Conservation (phyloP, 2,797 vertebrate genomes). For the Amazona ochrocephala region DNA sequence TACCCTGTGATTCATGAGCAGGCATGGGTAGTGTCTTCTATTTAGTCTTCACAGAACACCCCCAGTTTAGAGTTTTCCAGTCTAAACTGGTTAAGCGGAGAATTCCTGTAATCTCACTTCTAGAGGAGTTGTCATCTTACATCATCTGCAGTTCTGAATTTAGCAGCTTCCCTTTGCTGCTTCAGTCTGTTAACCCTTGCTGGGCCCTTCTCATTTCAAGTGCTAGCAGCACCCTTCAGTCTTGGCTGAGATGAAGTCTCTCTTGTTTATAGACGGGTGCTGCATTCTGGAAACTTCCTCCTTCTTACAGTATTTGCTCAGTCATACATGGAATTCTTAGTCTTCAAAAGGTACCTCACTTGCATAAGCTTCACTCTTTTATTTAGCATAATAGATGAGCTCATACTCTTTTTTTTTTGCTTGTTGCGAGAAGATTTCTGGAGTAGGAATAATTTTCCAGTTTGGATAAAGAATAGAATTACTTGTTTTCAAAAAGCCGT, state of each 20-base stretch:
- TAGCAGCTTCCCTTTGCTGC: neutral
- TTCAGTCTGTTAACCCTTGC: neutral
- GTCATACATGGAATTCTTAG: neutral
- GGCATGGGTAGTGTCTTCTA: neutral
- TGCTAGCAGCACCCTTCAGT: neutral
- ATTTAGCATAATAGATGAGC: neutral
- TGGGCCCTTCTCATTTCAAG: neutral
- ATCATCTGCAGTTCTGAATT: neutral
- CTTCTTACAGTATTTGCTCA: neutral
- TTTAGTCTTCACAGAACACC: neutral
- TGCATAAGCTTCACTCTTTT: neutral
- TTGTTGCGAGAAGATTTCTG: neutral
- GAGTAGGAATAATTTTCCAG: neutral
- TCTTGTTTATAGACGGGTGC: neutral
- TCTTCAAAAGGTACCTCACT: neutral
- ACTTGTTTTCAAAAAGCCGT: neutral
- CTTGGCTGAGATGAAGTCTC: neutral
- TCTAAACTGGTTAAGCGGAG: conserved; percentile 5
- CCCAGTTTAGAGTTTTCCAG: neutral
- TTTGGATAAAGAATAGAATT: neutral
- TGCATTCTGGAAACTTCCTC: neutral
- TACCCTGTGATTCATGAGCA: neutral
- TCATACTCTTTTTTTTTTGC: neutral
- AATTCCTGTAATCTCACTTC: neutral
- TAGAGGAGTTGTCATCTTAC: neutral